Evolutionary conservation across 2,888 invertebrate genomes (phyloP).

Genomic region (Artemia sinica): DNA sequence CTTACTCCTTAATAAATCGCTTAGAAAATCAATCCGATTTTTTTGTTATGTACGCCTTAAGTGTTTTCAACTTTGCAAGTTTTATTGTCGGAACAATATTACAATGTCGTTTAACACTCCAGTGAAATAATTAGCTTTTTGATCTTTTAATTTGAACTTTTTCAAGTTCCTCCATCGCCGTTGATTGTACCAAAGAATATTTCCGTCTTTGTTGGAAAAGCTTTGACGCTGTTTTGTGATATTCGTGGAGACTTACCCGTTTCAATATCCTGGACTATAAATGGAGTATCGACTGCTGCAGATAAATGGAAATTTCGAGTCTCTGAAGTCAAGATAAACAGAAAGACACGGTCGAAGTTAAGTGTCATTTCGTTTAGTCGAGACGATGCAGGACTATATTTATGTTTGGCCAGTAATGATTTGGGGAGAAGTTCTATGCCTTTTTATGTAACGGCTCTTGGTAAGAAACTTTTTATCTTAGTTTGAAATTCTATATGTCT

Average conservation of each 20-base stretch:
- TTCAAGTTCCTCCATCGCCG: not conserved
- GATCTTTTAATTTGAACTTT: not conserved
- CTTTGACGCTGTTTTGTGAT: not conserved
- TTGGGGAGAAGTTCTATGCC: not conserved
- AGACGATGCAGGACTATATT: conserved; percentile 5
- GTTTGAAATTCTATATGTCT: too few species aligned
- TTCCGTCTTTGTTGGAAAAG: not conserved
- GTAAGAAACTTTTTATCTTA: not conserved
- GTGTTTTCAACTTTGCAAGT: too few species aligned
- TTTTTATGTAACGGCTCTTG: not conserved
- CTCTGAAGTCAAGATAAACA: not conserved
- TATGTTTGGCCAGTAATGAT: not conserved
- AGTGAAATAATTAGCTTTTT: too few species aligned
- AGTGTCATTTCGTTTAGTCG: not conserved
- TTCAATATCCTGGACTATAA: not conserved
- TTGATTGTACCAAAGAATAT: not conserved
- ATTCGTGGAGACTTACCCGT: not conserved
- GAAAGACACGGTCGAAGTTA: not conserved
- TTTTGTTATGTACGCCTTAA: too few species aligned
- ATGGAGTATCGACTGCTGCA: conserved; percentile 4
- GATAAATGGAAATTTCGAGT: conserved; percentile 10
- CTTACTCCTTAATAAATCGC: too few species aligned
- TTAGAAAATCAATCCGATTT: too few species aligned
- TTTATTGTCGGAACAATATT: too few species aligned
- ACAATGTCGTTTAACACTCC: too few species aligned